Evolutionary conservation across 2,797 vertebrate genomes (phyloP).

Genomic region (Argya squamiceps): DNA sequence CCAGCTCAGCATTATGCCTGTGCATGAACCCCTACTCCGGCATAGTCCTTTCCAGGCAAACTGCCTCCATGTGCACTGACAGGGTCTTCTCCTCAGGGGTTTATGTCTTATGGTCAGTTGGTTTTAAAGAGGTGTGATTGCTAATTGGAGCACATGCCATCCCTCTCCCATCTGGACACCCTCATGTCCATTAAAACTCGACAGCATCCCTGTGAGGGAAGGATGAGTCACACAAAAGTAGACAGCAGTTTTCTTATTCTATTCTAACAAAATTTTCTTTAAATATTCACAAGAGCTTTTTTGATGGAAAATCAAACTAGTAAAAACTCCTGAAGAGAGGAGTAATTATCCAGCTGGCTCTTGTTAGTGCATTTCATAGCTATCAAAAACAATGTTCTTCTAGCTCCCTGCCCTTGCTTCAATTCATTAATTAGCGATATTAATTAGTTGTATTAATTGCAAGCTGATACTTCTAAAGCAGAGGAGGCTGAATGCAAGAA

Average conservation of each 20-base stretch:
- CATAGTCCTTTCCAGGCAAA: not conserved
- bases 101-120: not conserved
- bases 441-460: constrained; percentile 37
- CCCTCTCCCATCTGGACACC: not conserved
- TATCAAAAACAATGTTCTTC: not conserved
- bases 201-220: not conserved
- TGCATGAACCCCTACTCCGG: not conserved
- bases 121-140: not conserved
- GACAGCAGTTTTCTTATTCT: not conserved
- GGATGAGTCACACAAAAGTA: not conserved
- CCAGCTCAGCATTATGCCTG: not conserved
- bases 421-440: constrained; percentile 24
- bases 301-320: not conserved
- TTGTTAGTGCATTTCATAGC: not conserved
- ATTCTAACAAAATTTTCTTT: not conserved
- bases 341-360: not conserved
- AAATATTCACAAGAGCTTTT: not conserved
- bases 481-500: not conserved
- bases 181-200: rapidly evolving
- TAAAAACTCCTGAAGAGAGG: not conserved
- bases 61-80: not conserved
- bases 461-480: not conserved
- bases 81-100: not conserved
- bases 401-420: not conserved
- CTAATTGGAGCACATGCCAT: not conserved